Evolutionary conservation across 1,140 invertebrate genomes (phyloP).

Genomic region (Zaprionus ghesquierei): DNA sequence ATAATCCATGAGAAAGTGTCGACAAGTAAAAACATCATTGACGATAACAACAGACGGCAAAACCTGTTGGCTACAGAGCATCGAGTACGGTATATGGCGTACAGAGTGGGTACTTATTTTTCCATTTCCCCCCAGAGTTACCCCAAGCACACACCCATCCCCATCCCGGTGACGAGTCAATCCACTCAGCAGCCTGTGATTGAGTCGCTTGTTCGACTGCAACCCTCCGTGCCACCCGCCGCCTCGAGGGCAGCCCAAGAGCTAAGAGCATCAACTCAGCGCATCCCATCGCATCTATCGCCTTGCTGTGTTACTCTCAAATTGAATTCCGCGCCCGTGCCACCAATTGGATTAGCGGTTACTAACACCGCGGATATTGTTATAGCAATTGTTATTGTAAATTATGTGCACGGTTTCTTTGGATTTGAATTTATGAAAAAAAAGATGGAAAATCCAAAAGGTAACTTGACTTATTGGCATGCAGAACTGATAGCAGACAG

Average conservation of each 20-base stretch:
- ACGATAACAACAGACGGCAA: constrained; percentile 59
- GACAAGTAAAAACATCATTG: constrained; percentile 81
- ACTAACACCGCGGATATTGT: constrained; percentile 77
- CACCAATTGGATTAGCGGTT: constrained; percentile 81
- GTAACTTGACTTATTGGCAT: constrained; percentile 62
- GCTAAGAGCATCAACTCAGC: constrained; percentile 27
- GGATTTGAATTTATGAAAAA: constrained; percentile 55
- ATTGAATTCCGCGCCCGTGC: constrained; percentile 71
- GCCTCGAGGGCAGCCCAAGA: constrained; percentile 21
- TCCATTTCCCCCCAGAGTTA: constrained; percentile 14
- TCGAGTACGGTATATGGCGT: neutral
- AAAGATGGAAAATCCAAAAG: neutral
- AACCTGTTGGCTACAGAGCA: constrained; percentile 65
- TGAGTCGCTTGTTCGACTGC: constrained; percentile 70
- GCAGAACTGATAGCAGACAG: constrained; percentile 27
- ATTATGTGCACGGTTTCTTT: constrained; percentile 72
- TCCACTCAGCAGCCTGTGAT: constrained; percentile 59
- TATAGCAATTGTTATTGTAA: constrained; percentile 79
- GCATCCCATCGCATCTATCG: constrained; percentile 1
- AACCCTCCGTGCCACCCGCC: neutral
- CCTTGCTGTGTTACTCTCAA: constrained; percentile 36
- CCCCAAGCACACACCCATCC: neutral
- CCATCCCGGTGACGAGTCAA: neutral
- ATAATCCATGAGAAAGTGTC: constrained; percentile 82
- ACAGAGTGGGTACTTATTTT: constrained; percentile 9